Evolutionary conservation across 2,797 vertebrate genomes (phyloP), one percentile per base, ranked within the genome.

Genomic region (Sandelia bainsii): DNA sequence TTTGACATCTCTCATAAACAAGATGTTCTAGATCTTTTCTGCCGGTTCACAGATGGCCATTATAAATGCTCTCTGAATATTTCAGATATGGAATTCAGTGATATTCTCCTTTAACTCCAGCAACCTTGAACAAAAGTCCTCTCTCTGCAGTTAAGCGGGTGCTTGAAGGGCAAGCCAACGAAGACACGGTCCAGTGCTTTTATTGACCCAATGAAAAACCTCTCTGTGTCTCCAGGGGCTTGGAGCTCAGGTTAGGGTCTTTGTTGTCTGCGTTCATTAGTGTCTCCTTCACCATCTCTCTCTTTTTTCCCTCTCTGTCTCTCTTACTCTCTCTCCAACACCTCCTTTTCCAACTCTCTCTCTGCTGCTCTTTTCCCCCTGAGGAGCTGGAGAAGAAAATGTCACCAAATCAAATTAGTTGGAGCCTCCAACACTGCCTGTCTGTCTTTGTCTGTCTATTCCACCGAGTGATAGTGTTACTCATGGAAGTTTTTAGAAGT

Each of bases 231-330:
- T 89, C 88, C 74, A 62, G 89, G 83, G 91, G 82, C 80, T 77
- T 5, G 61, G 69, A 82, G 87, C 86, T 87, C 87, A 92, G 91
- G 91, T 93, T 91, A 88, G 89, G 89, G 85, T 90, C 90, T 92
- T 90, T 92, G 90, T 91, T 93, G 91, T 93, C 91, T 84, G 87
- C 81, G 84, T 91, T 92, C 92, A 92, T 93, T 93, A 93, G 90
- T 90, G 92, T 93, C 92, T 93, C 83, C 87, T 90, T 87, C 66
- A 40, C 83, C 79, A 69, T 79, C 46, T 19, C 76, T 61, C 68
- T 54, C 69, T 79, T 68, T 50, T 34, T 66, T 62, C 66, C 52
- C 29, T 71, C 32, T 62, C 46, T 52, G 34, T 64, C 69, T 65
- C 56, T 65, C 50, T 48, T 60, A 58, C 77, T 72, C 65, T 61